phyloP scores from a whole-genome alignment of 2,797 vertebrate genomes.

The Enteromius radiatus region DNA sequence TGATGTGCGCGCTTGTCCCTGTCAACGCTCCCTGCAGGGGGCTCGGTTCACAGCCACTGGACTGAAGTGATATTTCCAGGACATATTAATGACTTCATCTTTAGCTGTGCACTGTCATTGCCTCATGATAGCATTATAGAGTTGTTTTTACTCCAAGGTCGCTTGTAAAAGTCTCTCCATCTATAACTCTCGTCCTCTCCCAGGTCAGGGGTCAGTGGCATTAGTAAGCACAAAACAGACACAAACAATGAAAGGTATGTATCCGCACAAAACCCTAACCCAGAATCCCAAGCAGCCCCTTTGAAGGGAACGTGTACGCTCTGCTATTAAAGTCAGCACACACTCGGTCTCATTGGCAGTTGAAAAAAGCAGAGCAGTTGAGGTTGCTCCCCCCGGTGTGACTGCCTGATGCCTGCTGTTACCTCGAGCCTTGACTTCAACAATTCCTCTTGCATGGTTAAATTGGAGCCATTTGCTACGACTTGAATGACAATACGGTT shows the following conservation, averaged over 20 bases:
- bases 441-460: constrained; percentile 68
- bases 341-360: constrained; percentile 35
- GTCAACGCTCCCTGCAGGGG: constrained; percentile 63
- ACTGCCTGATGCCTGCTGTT: constrained; percentile 65
- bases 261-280: constrained; percentile 59
- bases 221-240: constrained; percentile 73
- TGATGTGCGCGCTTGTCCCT: constrained; percentile 71
- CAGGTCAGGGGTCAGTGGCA: constrained; percentile 75
- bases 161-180: background rate
- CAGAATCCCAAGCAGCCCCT: constrained; percentile 53
- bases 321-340: constrained; percentile 34
- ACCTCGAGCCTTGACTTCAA: constrained; percentile 63
- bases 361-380: constrained; percentile 57
- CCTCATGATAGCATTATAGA: background rate
- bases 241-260: constrained; percentile 75
- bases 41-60: constrained; percentile 28
- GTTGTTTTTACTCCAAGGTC: background rate
- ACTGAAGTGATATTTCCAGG: constrained; percentile 34
- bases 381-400: constrained; percentile 44
- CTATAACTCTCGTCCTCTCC: constrained; percentile 59
- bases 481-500: constrained; percentile 69
- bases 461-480: constrained; percentile 70
- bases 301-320: background rate
- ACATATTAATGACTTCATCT: constrained; percentile 40
- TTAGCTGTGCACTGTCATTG: background rate